Percentiles rank a stretch among this genome's conserved stretches.
Conservation (phyloP, 2,113 vertebrate genomes). For the Cepphus grylle region DNA sequence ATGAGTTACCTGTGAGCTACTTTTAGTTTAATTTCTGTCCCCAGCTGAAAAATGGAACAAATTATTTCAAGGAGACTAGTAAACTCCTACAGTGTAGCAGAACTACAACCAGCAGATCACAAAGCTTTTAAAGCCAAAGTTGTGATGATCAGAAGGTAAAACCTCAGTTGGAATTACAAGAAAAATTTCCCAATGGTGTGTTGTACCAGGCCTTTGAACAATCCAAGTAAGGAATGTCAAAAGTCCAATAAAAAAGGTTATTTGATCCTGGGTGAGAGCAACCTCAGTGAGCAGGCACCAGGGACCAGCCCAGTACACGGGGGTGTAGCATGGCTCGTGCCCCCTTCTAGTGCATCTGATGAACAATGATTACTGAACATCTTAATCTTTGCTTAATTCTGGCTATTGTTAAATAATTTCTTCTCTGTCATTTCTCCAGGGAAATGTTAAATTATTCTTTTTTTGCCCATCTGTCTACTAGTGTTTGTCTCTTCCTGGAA, state of each 20-base stretch:
- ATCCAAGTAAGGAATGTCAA: not conserved
- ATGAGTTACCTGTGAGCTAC: not conserved
- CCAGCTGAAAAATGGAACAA: not conserved
- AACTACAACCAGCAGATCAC: not conserved
- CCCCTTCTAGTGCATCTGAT: not conserved
- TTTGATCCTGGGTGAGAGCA: not conserved
- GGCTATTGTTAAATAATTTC: conserved; percentile 9
- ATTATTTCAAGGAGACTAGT: not conserved
- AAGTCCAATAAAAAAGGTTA: not conserved
- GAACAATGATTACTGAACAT: not conserved
- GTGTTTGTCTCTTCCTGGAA: conserved; percentile 49
- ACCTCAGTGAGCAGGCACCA: not conserved
- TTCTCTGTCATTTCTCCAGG: conserved; percentile 9
- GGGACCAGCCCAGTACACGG: not conserved
- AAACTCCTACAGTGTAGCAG: not conserved
- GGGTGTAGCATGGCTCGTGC: not conserved
- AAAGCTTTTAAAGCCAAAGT: not conserved
- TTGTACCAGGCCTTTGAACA: not conserved
- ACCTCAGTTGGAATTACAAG: not conserved
- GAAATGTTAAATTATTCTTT: conserved; percentile 19
- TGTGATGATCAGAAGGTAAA: not conserved
- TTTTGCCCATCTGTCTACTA: not conserved
- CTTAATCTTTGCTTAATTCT: conserved; percentile 42
- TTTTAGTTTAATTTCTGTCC: not conserved
- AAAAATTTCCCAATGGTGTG: not conserved